Evolutionary conservation across 2,113 vertebrate species (phyloP).

Genomic region (Pontoporia blainvillei): DNA sequence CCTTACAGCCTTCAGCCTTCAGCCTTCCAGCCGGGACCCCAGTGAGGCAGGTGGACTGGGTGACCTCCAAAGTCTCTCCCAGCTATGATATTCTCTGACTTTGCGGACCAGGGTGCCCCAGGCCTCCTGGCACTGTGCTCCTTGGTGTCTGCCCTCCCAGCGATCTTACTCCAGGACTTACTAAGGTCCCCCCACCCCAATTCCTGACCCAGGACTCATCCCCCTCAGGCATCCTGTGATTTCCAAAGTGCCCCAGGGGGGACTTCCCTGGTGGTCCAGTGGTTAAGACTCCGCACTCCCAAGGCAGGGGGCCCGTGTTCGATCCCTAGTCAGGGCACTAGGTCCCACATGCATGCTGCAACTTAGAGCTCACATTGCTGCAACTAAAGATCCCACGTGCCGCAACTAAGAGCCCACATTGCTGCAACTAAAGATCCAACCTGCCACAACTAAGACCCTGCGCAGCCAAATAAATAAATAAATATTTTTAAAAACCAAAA

Average conservation of each 20-base stretch:
- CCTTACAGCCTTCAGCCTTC: fast-evolving
- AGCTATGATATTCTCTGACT: background rate
- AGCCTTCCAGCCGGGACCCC: background rate
- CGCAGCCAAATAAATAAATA: no score
- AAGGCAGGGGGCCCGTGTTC: no score
- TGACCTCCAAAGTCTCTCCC: background rate
- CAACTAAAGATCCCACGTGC: no score
- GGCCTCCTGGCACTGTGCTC: background rate
- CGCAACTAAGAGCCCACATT: no score
- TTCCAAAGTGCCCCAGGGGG: background rate
- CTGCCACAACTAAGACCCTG: no score
- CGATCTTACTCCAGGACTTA: background rate
- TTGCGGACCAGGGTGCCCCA: background rate
- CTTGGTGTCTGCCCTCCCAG: background rate
- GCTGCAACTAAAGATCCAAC: no score
- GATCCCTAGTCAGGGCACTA: no score
- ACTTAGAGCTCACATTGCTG: no score
- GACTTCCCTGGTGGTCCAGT: no score
- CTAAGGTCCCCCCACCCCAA: background rate
- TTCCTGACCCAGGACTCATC: background rate
- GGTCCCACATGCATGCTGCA: no score
- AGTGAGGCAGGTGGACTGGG: background rate
- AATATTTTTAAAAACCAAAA: no score
- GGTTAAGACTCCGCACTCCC: no score
- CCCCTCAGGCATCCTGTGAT: background rate